Evolutionary conservation across 2,113 vertebrate genomes (phyloP).

Genomic region (Girardinichthys multiradiatus): DNA sequence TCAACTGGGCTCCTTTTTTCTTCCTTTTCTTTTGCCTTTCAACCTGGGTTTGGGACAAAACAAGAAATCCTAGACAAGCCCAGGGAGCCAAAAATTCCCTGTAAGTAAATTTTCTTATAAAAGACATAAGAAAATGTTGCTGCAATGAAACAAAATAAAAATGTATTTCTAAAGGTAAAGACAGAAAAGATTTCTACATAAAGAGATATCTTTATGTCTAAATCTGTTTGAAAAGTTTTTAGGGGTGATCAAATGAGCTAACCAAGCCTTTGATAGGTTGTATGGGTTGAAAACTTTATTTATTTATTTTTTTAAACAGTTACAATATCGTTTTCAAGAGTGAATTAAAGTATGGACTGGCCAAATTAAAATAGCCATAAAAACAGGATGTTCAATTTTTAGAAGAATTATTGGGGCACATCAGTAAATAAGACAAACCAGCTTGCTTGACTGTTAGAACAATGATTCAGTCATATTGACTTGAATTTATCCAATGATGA

Average conservation of each 20-base stretch:
- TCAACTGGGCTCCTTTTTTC: not conserved
- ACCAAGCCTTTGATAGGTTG: too few species aligned
- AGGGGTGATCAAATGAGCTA: not conserved
- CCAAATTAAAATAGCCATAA: not conserved
- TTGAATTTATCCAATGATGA: too few species aligned
- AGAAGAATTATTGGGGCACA: not conserved
- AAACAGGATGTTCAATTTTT: not conserved
- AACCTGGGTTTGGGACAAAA: not conserved
- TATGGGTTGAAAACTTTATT: too few species aligned
- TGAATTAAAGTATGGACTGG: not conserved
- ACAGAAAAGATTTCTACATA: too few species aligned
- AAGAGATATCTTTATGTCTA: too few species aligned
- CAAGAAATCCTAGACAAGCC: not conserved
- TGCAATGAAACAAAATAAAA: not conserved
- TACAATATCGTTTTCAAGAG: not conserved
- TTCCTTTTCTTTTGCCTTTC: not conserved
- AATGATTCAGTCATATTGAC: too few species aligned
- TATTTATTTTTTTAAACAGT: not conserved
- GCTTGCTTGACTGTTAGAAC: too few species aligned
- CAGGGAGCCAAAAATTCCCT: not conserved
- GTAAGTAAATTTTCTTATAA: not conserved
- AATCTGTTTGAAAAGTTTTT: too few species aligned
- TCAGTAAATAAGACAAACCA: not conserved
- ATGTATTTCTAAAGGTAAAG: not conserved
- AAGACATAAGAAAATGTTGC: not conserved